phyloP scores from a whole-genome alignment of 2,113 vertebrate genomes.

The Spheniscus mendiculus region DNA sequence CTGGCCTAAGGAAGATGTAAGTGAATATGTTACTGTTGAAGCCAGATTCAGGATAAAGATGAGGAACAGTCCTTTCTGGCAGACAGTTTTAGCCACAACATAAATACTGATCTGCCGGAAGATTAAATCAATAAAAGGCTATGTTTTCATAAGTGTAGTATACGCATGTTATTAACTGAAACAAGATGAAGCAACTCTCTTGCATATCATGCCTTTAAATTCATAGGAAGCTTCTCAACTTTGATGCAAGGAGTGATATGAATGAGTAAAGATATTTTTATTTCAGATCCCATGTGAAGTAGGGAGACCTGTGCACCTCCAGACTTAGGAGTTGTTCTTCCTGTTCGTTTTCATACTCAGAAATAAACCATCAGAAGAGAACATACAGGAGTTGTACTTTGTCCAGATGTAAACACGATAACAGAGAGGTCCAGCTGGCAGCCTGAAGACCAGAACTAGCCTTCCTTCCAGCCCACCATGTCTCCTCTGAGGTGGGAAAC shows the following conservation, averaged over 20 bases:
- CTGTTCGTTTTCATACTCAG: not conserved
- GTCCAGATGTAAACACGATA: not conserved
- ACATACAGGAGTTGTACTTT: not conserved
- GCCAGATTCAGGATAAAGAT: not conserved
- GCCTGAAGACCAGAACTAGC: not conserved
- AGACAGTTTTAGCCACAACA: not conserved
- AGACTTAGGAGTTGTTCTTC: not conserved
- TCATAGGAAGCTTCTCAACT: not conserved
- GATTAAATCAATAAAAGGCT: not conserved
- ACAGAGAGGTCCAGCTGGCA: not conserved
- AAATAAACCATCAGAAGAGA: not conserved
- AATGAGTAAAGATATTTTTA: not conserved
- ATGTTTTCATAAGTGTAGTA: not conserved
- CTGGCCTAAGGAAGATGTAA: not conserved
- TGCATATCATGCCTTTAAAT: not conserved
- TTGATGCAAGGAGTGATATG: not conserved
- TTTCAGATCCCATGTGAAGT: not conserved
- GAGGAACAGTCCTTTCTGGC: not conserved
- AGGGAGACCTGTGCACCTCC: not conserved
- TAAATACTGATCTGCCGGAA: not conserved
- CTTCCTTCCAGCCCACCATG: not conserved
- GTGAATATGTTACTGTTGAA: not conserved
- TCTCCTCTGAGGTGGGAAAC: not conserved
- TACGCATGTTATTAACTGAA: conserved; percentile 2
- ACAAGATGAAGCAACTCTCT: not conserved